Evolutionary conservation across 2,888 invertebrate species (phyloP), one percentile per base, ranked within the genome.

Genomic region (Geotrupes spiniger): DNA sequence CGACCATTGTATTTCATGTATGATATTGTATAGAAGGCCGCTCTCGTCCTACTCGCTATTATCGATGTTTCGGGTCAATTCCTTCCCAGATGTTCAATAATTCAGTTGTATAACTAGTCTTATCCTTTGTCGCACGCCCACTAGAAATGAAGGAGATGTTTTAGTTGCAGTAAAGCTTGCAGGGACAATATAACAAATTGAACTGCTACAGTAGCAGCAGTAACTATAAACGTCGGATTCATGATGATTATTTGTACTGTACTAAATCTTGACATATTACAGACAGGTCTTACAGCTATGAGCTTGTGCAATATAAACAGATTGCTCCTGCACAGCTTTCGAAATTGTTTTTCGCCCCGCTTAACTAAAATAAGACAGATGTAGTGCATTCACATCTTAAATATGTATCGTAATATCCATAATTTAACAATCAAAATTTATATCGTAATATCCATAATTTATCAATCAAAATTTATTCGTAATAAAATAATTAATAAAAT

Each of bases 221-320:
- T 42, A 55, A 56, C 60, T 58, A 60, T 60, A 60, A 63, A 62
- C 57, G 61, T 55, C 58, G 56, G 52, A 53, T 57, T 53, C 59
- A 56, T 51, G 57, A 60, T 62, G 61, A 63, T 63, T 60, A 63
- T 62, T 63, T 64, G 62, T 58, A 55, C 56, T 56, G 53, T 61
- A 52, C 53, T 60, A 62, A 63, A 61, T 62, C 63, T 54, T 58
- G 63, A 62, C 59, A 56, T 57, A 63, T 58, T 52, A 58, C 59
- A 49, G 57, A 57, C 57, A 52, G 48, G 59, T 58, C 55, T 53
- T 44, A 42, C 42, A 40, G 45, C 49, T 39, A 52, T 58, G 51
- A 54, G 49, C 52, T 52, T 49, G 51, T 53, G 55, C 54, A 58
- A 58, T 59, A 57, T 57, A 52, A 47, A 55, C 48, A 53, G 51